A percentile compares a stretch with the other conserved stretches of the same genome.
Conservation (phyloP, 2,113 vertebrate species). For the Tachysurus vachellii region DNA sequence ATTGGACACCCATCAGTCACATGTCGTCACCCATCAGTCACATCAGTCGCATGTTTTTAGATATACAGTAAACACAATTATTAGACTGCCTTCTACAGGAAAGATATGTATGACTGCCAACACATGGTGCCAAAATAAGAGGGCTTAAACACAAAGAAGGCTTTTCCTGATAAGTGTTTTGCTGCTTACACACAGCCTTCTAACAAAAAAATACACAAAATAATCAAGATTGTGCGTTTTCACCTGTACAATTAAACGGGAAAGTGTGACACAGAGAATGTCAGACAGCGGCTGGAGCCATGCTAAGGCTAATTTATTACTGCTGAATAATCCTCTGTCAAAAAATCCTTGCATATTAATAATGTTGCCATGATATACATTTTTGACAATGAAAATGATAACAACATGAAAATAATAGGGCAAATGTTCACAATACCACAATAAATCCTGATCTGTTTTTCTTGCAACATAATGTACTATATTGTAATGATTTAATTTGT, state of each 20-base stretch:
- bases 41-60: not conserved
- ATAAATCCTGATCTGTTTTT: not conserved
- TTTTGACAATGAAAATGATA: not conserved
- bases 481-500: not conserved
- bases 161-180: not conserved
- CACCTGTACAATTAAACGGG: not conserved
- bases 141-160: not conserved
- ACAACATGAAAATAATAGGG: not conserved
- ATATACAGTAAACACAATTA: not conserved
- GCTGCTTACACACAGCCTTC: not conserved
- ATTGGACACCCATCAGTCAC: too few relatives aligned
- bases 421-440: not conserved
- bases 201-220: not conserved
- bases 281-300: not conserved
- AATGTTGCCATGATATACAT: not conserved
- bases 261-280: not conserved
- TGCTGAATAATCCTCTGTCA: not conserved
- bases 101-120: not conserved
- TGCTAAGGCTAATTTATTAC: not conserved
- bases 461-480: not conserved
- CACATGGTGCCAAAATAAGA: not conserved
- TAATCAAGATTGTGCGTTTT: not conserved
- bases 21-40: too few relatives aligned
- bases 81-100: constrained; percentile 1
- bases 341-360: not conserved